Evolutionary conservation across 2,888 invertebrate species (phyloP).

Genomic region (Andrena haemorrhoa): DNA sequence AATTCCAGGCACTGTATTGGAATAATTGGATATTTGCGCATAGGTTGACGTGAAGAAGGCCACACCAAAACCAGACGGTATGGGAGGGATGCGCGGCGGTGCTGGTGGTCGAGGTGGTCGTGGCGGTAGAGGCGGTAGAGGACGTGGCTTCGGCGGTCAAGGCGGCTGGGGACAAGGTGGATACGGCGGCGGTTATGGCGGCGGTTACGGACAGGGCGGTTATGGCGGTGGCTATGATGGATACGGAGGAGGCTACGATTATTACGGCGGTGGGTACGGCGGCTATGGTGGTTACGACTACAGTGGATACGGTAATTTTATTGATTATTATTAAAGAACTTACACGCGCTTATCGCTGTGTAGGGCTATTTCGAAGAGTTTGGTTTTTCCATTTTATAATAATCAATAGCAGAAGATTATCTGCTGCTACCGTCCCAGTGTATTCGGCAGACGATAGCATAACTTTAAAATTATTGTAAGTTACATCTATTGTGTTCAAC

Average conservation of each 20-base stretch:
- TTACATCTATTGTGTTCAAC: conserved; percentile 39
- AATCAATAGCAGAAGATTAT: conserved; percentile 57
- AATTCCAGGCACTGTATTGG: neutral
- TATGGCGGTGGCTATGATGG: conserved; percentile 91
- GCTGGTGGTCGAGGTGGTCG: conserved; percentile 89
- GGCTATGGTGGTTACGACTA: conserved; percentile 93
- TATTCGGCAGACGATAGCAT: conserved; percentile 65
- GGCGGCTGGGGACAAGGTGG: conserved; percentile 88
- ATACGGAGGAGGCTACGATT: conserved; percentile 91
- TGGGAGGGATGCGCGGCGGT: conserved; percentile 88
- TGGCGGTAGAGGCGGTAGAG: conserved; percentile 88
- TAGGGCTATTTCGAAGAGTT: conserved; percentile 54
- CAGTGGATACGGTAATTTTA: conserved; percentile 92
- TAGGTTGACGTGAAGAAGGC: conserved; percentile 98
- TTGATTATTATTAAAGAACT: conserved; percentile 82
- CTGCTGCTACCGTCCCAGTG: conserved; percentile 71
- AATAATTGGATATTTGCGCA: conserved; percentile 53
- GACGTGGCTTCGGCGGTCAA: conserved; percentile 85
- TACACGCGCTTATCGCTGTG: conserved; percentile 55
- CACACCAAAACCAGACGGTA: conserved; percentile 94
- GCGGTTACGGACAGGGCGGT: conserved; percentile 89
- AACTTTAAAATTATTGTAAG: conserved; percentile 39
- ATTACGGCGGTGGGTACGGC: conserved; percentile 89
- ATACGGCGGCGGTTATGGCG: conserved; percentile 88
- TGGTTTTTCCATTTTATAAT: conserved; percentile 57